A percentile compares a stretch with the other conserved stretches of the same genome.
These are phyloP conservation scores for Campoletis sonorensis DNA, from an alignment of 1,140 invertebrate genomes.

Conservation along the genomic window DNA sequence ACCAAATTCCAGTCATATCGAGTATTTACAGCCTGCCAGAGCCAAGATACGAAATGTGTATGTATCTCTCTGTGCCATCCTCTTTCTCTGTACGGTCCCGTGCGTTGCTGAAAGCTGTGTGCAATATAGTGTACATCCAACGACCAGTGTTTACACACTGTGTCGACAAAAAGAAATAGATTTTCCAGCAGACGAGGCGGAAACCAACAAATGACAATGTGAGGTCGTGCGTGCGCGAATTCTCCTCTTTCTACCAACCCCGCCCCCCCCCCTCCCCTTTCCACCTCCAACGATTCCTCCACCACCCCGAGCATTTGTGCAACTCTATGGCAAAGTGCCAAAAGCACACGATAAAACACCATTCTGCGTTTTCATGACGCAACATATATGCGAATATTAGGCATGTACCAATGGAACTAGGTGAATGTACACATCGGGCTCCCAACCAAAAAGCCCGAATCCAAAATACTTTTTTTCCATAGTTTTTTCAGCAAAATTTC, in stretches of 20 bases:
- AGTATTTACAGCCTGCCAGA: conserved; percentile 30
- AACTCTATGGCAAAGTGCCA: conserved; percentile 60
- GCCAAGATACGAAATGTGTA: neutral
- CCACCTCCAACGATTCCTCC: neutral
- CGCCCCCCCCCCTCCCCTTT: neutral
- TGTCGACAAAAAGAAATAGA: conserved; percentile 68
- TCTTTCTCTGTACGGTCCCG: neutral
- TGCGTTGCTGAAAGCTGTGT: conserved; percentile 13
- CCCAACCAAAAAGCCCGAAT: neutral
- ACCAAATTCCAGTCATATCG: conserved; percentile 11
- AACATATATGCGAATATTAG: conserved; percentile 5
- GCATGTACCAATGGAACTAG: neutral
- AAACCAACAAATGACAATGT: conserved; percentile 68
- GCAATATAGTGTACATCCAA: neutral
- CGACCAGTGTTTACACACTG: conserved; percentile 55
- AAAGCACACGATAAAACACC: conserved; percentile 66
- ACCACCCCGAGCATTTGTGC: neutral
- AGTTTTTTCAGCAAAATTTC: no score
- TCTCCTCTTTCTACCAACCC: conserved; percentile 3
- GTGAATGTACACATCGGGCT: neutral
- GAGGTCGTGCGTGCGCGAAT: conserved; percentile 60
- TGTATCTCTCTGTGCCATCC: neutral
- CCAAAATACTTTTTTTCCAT: neutral
- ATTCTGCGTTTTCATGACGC: conserved; percentile 48
- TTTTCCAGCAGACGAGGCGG: conserved; percentile 71